Percentiles rank a stretch among this genome's conserved stretches.
These are phyloP conservation scores for Augochlorella aurata DNA, from an alignment of 2,888 invertebrate genomes.

Conservation along the genomic window DNA sequence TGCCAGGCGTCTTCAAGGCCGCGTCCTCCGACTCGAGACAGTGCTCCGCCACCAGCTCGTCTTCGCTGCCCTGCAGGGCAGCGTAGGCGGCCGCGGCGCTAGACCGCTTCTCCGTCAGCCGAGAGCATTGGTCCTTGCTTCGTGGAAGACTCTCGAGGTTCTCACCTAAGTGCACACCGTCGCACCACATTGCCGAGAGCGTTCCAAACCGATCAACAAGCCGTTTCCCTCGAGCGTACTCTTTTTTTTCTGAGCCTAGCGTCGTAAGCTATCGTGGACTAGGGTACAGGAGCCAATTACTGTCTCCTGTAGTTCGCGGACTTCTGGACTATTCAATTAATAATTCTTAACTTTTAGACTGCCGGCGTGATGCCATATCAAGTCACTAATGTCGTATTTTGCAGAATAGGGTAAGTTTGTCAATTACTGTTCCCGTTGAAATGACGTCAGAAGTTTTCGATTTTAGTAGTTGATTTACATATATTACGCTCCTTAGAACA, in stretches of 20 bases:
- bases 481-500: too few species aligned
- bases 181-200: constrained; percentile 52
- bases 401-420: too few species aligned
- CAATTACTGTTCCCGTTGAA: too few species aligned
- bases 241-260: neutral
- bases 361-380: too few species aligned
- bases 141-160: constrained; percentile 76
- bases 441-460: too few species aligned
- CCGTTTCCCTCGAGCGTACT: constrained; percentile 10
- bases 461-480: too few species aligned
- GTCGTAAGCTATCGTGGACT: too few species aligned
- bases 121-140: constrained; percentile 73
- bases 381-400: too few species aligned
- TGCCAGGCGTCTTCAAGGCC: constrained; percentile 77
- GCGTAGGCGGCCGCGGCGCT: constrained; percentile 80
- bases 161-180: constrained; percentile 67
- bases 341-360: too few species aligned
- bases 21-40: constrained; percentile 72
- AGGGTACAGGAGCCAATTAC: too few species aligned
- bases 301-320: too few species aligned
- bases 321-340: too few species aligned
- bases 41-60: constrained; percentile 77
- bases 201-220: neutral
- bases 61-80: constrained; percentile 80
- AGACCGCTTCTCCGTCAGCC: constrained; percentile 75